Conservation (phyloP, 1,140 invertebrate species). For the Carcinoscorpius rotundicauda region DNA sequence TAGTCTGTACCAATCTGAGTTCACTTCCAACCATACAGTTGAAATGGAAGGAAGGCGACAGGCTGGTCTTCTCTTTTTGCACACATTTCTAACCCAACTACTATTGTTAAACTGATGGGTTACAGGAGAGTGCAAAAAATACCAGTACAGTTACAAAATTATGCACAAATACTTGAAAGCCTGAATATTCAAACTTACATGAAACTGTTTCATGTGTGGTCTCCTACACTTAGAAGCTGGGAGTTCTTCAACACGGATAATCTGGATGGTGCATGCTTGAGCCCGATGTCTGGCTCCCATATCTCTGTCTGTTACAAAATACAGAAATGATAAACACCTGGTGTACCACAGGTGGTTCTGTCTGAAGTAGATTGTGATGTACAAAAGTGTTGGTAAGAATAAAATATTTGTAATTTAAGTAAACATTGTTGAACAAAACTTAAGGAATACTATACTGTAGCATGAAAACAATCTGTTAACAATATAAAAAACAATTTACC, state of each 20-base stretch:
- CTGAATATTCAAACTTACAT: slow-evolving; percentile 40
- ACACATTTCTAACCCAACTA: slow-evolving; percentile 2
- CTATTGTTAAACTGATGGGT: too few relatives aligned
- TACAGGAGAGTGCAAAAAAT: not conserved
- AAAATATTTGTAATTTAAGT: too few relatives aligned
- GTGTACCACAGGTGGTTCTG: too few relatives aligned
- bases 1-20: not conserved
- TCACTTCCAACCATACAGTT: slow-evolving; percentile 5
- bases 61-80: not conserved
- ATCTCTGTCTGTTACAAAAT: slow-evolving; percentile 52
- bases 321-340: too few relatives aligned
- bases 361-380: too few relatives aligned
- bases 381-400: too few relatives aligned
- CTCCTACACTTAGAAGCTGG: slow-evolving; percentile 75
- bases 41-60: slow-evolving; percentile 9
- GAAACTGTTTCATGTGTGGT: slow-evolving; percentile 95
- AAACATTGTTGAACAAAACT: too few relatives aligned
- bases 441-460: too few relatives aligned
- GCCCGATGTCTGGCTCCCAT: slow-evolving; percentile 98
- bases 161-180: slow-evolving; percentile 1
- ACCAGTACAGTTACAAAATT: not conserved
- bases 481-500: too few relatives aligned
- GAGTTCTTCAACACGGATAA: slow-evolving; percentile 91
- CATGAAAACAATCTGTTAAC: too few relatives aligned
- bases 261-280: slow-evolving; percentile 92